Percentiles rank a stretch among this genome's conserved stretches.
phyloP scores from a whole-genome alignment of 2,888 invertebrate species.

The Agrochola lota region DNA sequence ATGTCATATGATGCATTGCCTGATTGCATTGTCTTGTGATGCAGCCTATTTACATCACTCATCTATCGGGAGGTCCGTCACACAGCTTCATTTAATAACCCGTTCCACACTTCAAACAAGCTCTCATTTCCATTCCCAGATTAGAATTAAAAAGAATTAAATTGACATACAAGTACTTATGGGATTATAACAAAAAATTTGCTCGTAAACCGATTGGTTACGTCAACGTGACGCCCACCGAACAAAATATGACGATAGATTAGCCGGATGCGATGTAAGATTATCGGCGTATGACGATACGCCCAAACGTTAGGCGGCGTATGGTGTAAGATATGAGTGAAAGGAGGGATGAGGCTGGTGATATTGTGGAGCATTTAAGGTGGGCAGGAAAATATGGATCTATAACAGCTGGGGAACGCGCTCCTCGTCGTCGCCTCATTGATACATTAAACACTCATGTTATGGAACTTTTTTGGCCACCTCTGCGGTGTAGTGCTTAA shows the following conservation, averaged over 20 bases:
- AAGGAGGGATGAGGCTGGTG: neutral
- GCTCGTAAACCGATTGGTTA: constrained; percentile 71
- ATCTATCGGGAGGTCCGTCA: constrained; percentile 42
- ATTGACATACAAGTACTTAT: constrained; percentile 64
- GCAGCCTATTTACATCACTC: constrained; percentile 5
- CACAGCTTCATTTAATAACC: constrained; percentile 53
- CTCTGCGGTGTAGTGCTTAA: too few species aligned
- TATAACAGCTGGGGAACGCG: neutral
- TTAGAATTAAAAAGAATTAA: constrained; percentile 65
- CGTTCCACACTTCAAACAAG: constrained; percentile 44
- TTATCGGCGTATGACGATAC: constrained; percentile 79
- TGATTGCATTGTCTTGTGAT: neutral
- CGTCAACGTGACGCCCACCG: constrained; percentile 81
- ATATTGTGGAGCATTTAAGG: neutral
- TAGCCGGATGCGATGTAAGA: constrained; percentile 83
- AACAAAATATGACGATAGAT: constrained; percentile 81
- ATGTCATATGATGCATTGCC: too few species aligned
- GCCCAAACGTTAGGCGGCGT: constrained; percentile 76
- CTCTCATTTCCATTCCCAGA: constrained; percentile 63
- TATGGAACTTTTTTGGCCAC: too few species aligned
- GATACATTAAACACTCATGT: neutral
- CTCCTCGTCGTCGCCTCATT: neutral
- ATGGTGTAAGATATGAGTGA: constrained; percentile 45
- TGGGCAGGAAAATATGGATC: neutral
- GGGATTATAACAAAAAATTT: constrained; percentile 64